phyloP scores from a whole-genome alignment of 2,797 vertebrate species.

The Coregonus suidteri region DNA sequence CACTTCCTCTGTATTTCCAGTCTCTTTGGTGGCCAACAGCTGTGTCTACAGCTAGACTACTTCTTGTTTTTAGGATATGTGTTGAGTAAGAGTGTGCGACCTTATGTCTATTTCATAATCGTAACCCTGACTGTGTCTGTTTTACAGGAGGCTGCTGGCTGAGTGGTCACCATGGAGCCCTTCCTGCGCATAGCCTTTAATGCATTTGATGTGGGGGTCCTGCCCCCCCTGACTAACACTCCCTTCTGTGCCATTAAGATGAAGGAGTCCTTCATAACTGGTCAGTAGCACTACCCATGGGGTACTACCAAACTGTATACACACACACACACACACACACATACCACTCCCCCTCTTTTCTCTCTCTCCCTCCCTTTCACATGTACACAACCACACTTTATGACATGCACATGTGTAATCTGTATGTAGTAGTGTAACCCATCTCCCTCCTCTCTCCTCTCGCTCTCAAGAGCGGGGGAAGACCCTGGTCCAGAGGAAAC shows the following conservation, averaged over 20 bases:
- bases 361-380: too few species aligned
- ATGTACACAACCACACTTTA: too few species aligned
- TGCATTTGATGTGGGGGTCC: constrained; percentile 81
- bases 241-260: constrained; percentile 94
- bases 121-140: constrained; percentile 25
- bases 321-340: too few species aligned
- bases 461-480: constrained; percentile 86
- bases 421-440: too few species aligned
- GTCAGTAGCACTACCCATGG: constrained; percentile 66
- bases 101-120: too few species aligned
- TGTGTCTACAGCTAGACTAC: constrained; percentile 23
- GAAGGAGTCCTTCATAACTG: constrained; percentile 94
- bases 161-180: constrained; percentile 84
- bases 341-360: too few species aligned
- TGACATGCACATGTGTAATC: too few species aligned
- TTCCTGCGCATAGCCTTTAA: constrained; percentile 93
- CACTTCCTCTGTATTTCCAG: constrained; percentile 21
- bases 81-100: background rate
- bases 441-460: too few species aligned
- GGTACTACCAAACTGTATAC: background rate
- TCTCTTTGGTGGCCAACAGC: constrained; percentile 5
- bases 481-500: constrained; percentile 92
- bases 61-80: constrained; percentile 33
- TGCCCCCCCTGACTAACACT: constrained; percentile 68
- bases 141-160: constrained; percentile 48